Base-by-base conservation (phyloP, 2,113 vertebrate genomes). In the Cyanoliseus patagonus region DNA sequence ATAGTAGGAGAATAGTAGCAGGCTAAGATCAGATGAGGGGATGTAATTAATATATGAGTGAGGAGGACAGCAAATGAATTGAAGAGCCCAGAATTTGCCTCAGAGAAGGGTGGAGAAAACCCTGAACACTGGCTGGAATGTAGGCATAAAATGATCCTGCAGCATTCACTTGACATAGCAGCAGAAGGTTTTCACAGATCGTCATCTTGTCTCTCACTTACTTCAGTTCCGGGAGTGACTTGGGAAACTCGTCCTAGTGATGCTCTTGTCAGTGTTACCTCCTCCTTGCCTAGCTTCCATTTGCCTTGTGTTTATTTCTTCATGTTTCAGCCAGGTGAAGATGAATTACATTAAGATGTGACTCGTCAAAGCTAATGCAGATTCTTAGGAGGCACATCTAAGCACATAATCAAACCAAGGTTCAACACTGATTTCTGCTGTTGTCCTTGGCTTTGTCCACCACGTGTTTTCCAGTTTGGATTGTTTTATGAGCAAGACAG, bases 401-500 rank as follows among this genome's bases (percentile, higher is more conserved):
- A 61, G 24, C 17, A 6, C 18, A 44, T 66, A 86, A 74, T 24
- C 68, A 83, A 57, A 63, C 24, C 8, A 37, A 39, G 37, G 41
- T 42, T 76, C 42, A 92, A 9, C 33, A 35, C 15, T 31, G 68
- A 75, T 70, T 79, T 86, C 73, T 94, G 63, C 67, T 73, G 12
- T 33, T 96, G 69, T 94, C 89, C 87, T 96, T 94, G 94, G 59
- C 61, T 95, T 95, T 97, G 94, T 87, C 93, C 89, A 95, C 70
- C 68, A 31, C 30, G 61, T 74, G 28, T 80, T 95, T 96, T 85
- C 44, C 30, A 39, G 28, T 90, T 73, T 75, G 69, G 69, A 92
- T 64, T 88, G 47, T 74, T 95, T 90, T 73, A 69, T 59, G 69
- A 78, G 17, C 33, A 80, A 94, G 82, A 67, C 41, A 92, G 41